A percentile compares a stretch with the other conserved stretches of the same genome.
Evolutionary conservation across 2,888 invertebrate genomes (phyloP).

Genomic region (Melitaea athalia): DNA sequence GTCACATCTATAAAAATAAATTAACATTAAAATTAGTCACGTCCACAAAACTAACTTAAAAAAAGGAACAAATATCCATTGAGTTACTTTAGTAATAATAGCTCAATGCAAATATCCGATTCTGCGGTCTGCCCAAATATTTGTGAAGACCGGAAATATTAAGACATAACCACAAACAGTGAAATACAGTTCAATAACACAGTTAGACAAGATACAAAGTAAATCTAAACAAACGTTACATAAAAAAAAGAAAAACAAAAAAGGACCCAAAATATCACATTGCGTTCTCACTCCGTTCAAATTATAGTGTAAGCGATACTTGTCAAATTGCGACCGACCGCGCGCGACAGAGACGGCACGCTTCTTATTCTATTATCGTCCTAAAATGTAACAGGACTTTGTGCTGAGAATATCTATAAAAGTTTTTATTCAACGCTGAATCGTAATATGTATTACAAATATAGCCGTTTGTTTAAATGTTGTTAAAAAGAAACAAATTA

Average conservation of each 20-base stretch:
- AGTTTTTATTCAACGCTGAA: background rate
- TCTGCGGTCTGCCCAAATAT: background rate
- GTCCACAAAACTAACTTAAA: no score
- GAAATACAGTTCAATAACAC: background rate
- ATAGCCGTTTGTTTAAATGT: no score
- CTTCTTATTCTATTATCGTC: conserved; percentile 49
- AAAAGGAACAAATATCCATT: background rate
- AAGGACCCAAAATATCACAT: conserved; percentile 4
- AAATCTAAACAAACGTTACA: conserved; percentile 21
- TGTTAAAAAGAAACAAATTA: no score
- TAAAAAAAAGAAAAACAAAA: conserved; percentile 9
- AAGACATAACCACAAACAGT: background rate
- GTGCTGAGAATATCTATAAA: conserved; percentile 40
- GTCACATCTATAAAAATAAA: background rate
- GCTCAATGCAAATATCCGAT: no score
- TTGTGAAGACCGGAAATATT: background rate
- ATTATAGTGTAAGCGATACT: conserved; percentile 52
- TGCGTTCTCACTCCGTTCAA: conserved; percentile 6
- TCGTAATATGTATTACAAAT: no score
- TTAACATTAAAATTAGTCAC: background rate
- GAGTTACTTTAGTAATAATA: no score
- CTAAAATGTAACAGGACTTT: conserved; percentile 52
- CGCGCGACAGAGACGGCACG: conserved; percentile 19
- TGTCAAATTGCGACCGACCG: conserved; percentile 47
- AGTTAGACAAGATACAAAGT: conserved; percentile 3